phyloP scores from a whole-genome alignment of 1,140 invertebrate species.

The Zaprionus ornatus region DNA sequence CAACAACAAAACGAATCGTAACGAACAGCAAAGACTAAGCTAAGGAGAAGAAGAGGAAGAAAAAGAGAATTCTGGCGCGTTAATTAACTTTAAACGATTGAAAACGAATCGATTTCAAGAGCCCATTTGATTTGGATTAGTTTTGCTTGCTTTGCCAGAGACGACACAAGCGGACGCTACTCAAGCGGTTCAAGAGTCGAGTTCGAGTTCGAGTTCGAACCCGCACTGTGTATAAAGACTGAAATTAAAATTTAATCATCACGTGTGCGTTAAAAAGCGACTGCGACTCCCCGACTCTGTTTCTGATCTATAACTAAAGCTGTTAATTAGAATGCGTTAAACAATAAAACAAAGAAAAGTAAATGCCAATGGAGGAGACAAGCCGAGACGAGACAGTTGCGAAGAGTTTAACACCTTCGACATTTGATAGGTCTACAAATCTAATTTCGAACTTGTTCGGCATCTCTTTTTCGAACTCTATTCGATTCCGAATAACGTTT shows the following conservation, averaged over 20 bases:
- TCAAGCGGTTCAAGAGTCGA: constrained; percentile 41
- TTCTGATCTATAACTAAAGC: constrained; percentile 57
- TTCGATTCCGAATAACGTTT: not conserved
- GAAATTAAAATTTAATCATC: constrained; percentile 82
- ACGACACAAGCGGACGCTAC: not conserved
- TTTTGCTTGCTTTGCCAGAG: constrained; percentile 61
- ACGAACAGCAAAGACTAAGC: constrained; percentile 24
- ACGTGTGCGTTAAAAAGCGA: constrained; percentile 75
- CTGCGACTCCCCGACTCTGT: not conserved
- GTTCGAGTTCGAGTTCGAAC: constrained; percentile 14
- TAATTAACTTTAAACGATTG: constrained; percentile 83
- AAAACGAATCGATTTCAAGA: constrained; percentile 80
- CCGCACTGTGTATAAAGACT: constrained; percentile 41
- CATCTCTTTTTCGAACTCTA: not conserved
- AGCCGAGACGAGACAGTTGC: constrained; percentile 41
- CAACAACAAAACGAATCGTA: constrained; percentile 41
- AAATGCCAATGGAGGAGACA: constrained; percentile 1
- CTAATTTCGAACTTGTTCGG: not conserved
- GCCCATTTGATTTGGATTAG: constrained; percentile 82
- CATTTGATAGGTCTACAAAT: constrained; percentile 60
- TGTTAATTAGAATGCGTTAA: constrained; percentile 82
- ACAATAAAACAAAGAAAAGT: constrained; percentile 75
- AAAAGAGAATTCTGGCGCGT: constrained; percentile 67
- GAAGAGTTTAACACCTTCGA: constrained; percentile 74
- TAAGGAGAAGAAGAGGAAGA: constrained; percentile 1